Evolutionary conservation across 35 echinoderm and acorn worm genomes (phyloP), one percentile per base, ranked within the genome.

Genomic region (Chiridota heheva): DNA sequence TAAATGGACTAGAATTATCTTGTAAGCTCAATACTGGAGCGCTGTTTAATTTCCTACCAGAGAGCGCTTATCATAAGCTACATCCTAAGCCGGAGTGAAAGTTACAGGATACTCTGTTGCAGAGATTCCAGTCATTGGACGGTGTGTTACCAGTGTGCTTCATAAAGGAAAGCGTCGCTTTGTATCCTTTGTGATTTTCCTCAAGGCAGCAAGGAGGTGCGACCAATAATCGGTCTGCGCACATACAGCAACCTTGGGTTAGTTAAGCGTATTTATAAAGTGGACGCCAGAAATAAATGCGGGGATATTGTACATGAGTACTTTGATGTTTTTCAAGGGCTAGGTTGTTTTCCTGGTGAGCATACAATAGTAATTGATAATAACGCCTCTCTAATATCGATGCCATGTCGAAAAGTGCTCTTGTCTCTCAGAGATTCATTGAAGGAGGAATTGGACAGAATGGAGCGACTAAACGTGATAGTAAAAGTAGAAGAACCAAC

Each of bases 11-110:
- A 22, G 42, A 73, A 46, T 31, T 86, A 18, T 12, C 36, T 32
- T 86, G 48, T 64, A 86, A 86, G 55, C 20, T 86, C 20, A 72
- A 86, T 40, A 86, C 69, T 43, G 83, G 70, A 15, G 56, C 70
- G 12, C 71, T 55, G 40, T 36, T 77, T n/a, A 86, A 86, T 42
- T 6, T 86, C 27, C 69, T 86, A 16, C 69, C 70, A 32, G 67
- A 86, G 34, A 36, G 16, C 24, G 46, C 17, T 1, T 82, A 53
- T 43, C 67, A 67, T 8, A 69, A 69, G 44, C 36, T 82, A 0
- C 30, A 2, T 2, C 42, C 40, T 0, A 82, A 82, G 29, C 62
- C 45, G 1, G 41, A 65, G 43, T 66, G 0, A 77, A 75, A 22
- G 35, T 83, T 0, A 83, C 26, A 69, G 66, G 43, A 18, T 83